Evolutionary conservation across 2,888 invertebrate genomes (phyloP).

Genomic region (Drosophila paranaensis): DNA sequence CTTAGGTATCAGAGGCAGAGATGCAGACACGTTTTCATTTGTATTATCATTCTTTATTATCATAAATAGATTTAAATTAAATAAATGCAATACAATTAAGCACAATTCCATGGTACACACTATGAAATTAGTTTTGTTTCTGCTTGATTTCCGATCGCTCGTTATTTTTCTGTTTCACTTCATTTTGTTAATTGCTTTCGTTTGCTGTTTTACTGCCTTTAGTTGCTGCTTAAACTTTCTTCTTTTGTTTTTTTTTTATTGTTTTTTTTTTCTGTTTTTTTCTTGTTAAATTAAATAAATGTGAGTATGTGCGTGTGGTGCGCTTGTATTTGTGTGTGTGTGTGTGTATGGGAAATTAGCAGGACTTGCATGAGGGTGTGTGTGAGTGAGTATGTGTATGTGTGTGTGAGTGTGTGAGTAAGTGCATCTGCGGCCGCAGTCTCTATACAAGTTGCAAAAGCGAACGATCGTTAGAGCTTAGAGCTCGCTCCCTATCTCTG

Average conservation of each 20-base stretch:
- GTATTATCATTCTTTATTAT: conserved; percentile 79
- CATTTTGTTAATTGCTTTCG: conserved; percentile 49
- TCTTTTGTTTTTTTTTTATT: conserved; percentile 14
- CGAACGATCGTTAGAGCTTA: conserved; percentile 50
- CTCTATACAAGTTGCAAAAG: conserved; percentile 83
- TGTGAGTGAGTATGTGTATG: conserved; percentile 15
- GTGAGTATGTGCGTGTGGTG: conserved; percentile 54
- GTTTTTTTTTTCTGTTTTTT: conserved; percentile 39
- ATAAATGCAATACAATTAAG: conserved; percentile 83
- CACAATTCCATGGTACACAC: conserved; percentile 76
- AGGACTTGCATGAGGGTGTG: conserved; percentile 33
- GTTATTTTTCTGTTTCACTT: conserved; percentile 24
- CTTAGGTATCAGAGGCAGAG: no score
- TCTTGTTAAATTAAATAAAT: conserved; percentile 70
- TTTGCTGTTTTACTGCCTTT: conserved; percentile 55
- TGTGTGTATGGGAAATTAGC: conserved; percentile 35
- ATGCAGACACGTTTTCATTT: conserved; percentile 20
- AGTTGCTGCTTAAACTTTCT: conserved; percentile 14
- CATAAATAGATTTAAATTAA: conserved; percentile 81
- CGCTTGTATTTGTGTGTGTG: conserved; percentile 18
- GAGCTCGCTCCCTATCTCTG: conserved; percentile 43
- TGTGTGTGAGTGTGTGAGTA: conserved; percentile 31
- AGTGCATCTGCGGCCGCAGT: conserved; percentile 73
- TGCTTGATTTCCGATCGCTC: conserved; percentile 46
- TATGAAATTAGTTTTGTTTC: conserved; percentile 66